These are phyloP conservation scores for Pammene fasciana DNA, from an alignment of 2,888 invertebrate genomes.

Conservation along the genomic window DNA sequence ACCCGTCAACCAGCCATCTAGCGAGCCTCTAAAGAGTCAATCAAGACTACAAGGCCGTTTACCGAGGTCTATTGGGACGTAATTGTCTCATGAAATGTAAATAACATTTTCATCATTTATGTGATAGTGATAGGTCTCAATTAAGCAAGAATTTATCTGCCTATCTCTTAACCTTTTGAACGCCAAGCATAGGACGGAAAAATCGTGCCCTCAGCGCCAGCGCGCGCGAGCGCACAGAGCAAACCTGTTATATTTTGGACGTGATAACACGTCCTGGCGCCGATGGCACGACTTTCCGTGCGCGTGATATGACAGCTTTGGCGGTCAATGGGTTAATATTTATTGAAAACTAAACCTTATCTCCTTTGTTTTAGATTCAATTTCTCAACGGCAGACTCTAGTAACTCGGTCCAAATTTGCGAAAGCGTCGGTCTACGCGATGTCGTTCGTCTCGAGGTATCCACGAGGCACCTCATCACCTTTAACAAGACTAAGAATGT, in stretches of 20 bases:
- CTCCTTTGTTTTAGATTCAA: slow-evolving; percentile 86
- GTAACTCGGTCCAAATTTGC: slow-evolving; percentile 97
- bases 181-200: too few relatives aligned
- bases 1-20: too few relatives aligned
- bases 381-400: slow-evolving; percentile 97
- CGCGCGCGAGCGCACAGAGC: too few relatives aligned
- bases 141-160: background rate
- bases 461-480: slow-evolving; percentile 88
- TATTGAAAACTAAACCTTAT: slow-evolving; percentile 1
- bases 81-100: background rate
- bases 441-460: slow-evolving; percentile 91
- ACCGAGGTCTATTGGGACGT: too few relatives aligned
- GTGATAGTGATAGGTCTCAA: background rate
- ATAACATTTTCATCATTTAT: slow-evolving; percentile 1
- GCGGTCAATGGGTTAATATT: too few relatives aligned
- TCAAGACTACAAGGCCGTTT: too few relatives aligned
- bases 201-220: too few relatives aligned
- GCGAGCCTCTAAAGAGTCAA: too few relatives aligned
- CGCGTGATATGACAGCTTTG: too few relatives aligned
- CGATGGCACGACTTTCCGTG: too few relatives aligned
- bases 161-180: background rate
- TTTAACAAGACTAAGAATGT: slow-evolving; percentile 69
- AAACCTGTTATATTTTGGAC: too few relatives aligned
- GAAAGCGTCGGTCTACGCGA: slow-evolving; percentile 90
- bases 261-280: too few relatives aligned